Base-by-base conservation (phyloP, 2,113 vertebrate species). In the Brienomyrus brachyistius region DNA sequence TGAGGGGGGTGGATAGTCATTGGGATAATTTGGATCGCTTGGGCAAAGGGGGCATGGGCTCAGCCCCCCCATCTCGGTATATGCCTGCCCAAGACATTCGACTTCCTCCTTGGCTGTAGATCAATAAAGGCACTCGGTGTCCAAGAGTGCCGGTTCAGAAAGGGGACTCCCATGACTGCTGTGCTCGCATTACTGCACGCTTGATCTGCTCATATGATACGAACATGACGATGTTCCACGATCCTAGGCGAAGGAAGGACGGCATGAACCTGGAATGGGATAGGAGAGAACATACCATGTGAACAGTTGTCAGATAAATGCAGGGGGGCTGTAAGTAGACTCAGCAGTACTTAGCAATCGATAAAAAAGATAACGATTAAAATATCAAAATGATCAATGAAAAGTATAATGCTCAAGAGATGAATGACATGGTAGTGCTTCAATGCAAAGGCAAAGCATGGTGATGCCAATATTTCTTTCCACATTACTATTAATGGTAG, bases 161-260 rank as follows among this genome's bases (percentile, higher is more conserved):
- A 0, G 95, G 95, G 0, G 96, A 95, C 92, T 97, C 96, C 95
- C 96, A 96, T 23, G 95, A 93, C 0, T 93, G 89, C 48, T 96
- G 94, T 1, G 95, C 93, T 80, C 93, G 92, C 88, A 91, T 96
- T 90, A 96, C 88, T 0, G 92, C 94, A 0, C 97, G 95, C 91
- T 99, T 98, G 91, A 99, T 95, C 92, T 99, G 98, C 92, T 99
- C 98, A 1, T 98, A 99, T 0, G 96, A 97, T 51, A 98, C 95
- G 45, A 99, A 99, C 98, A 99, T 99, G 88, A 98, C 96, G 90
- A 99, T 97, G 2, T 99, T 99, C 98, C 98, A 99, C 89, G 97
- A 95, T 19, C 98, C 95, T 74, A 99, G 91, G 0, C 98, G 96
- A 89, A 99, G 95, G 93, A 99, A 99, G 7, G 98, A 99, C 0